These are phyloP conservation scores for Sebastes vulpes DNA, from an alignment of 2,797 vertebrate genomes.

Conservation along the genomic window DNA sequence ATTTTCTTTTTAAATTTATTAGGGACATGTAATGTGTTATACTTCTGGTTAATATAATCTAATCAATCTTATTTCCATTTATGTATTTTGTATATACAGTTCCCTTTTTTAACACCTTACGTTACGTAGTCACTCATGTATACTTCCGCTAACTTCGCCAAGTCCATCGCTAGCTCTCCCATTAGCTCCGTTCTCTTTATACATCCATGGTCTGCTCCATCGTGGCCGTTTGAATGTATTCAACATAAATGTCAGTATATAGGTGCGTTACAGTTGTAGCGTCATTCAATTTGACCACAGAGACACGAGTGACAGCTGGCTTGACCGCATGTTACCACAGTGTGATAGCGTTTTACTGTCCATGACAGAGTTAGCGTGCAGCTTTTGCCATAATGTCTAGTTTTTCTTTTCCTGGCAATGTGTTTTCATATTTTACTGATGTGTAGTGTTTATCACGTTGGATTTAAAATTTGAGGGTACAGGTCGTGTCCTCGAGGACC, in stretches of 20 bases:
- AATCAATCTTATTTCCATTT: not conserved
- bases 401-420: not conserved
- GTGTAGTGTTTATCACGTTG: not conserved
- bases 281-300: not conserved
- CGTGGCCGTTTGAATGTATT: not conserved
- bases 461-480: not conserved
- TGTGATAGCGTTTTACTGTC: not conserved
- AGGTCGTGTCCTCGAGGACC: not conserved
- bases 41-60: not conserved
- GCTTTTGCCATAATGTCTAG: too few species aligned
- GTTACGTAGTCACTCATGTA: not conserved
- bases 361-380: not conserved
- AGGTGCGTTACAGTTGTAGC: not conserved
- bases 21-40: not conserved
- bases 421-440: not conserved
- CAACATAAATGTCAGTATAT: not conserved
- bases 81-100: too few species aligned
- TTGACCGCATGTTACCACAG: not conserved
- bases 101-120: too few species aligned
- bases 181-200: not conserved
- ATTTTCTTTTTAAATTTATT: not conserved
- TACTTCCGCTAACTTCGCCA: not conserved
- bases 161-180: not conserved
- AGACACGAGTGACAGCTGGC: not conserved
- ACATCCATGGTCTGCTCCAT: not conserved